These are phyloP conservation scores for Trichogramma evanescens DNA, from an alignment of 2,888 invertebrate species.

Conservation along the genomic window DNA sequence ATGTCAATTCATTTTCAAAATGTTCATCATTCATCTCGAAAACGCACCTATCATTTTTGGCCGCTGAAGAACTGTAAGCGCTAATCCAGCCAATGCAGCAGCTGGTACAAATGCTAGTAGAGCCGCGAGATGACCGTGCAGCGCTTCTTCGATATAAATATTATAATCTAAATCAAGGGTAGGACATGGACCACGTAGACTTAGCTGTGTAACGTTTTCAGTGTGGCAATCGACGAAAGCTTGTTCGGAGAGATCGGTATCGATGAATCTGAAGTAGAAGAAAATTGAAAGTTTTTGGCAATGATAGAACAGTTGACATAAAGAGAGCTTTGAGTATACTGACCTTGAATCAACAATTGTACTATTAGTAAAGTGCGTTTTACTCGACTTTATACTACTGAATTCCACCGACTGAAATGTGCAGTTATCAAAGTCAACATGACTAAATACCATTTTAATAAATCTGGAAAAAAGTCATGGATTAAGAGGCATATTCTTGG, in stretches of 20 bases:
- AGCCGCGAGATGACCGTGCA: conserved; percentile 48
- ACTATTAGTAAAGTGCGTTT: conserved; percentile 59
- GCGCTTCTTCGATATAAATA: conserved; percentile 52
- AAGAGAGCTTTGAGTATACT: conserved; percentile 26
- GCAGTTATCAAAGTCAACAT: conserved; percentile 66
- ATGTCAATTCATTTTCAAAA: not conserved
- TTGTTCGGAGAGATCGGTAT: conserved; percentile 57
- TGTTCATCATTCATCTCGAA: not conserved
- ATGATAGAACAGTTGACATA: not conserved
- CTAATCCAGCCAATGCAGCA: conserved; percentile 44
- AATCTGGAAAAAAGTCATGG: conserved; percentile 44
- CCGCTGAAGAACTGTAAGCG: conserved; percentile 45
- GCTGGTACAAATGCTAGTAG: conserved; percentile 48
- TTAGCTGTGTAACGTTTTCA: conserved; percentile 51
- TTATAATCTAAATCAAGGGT: conserved; percentile 55
- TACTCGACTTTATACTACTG: conserved; percentile 64
- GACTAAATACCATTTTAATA: conserved; percentile 62
- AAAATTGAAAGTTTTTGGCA: not conserved
- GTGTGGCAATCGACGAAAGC: conserved; percentile 58
- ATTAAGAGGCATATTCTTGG: not conserved
- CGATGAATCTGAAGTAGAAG: conserved; percentile 54
- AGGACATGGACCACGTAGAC: conserved; percentile 47
- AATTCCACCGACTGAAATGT: conserved; percentile 64
- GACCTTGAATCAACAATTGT: conserved; percentile 60
- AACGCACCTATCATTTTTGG: conserved; percentile 46